phyloP scores from a whole-genome alignment of 2,797 vertebrate species.

The Acomys russatus region DNA sequence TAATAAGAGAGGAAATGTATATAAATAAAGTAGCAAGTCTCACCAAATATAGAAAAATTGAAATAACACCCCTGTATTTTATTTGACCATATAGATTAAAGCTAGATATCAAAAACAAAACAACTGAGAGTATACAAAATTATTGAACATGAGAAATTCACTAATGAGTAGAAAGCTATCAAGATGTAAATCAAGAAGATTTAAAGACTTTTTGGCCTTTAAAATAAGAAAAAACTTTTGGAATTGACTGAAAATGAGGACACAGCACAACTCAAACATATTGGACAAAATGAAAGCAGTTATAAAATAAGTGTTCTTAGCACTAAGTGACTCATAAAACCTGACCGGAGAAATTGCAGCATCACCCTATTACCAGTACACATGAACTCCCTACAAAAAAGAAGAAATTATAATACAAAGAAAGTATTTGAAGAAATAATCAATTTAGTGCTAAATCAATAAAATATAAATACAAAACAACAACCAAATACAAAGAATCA shows the following conservation, averaged over 20 bases:
- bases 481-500: not conserved
- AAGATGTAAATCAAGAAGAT: not conserved
- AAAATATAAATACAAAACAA: not conserved
- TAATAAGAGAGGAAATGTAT: too few relatives aligned
- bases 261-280: not conserved
- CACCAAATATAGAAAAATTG: not conserved
- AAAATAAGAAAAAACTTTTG: too few relatives aligned
- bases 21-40: not conserved
- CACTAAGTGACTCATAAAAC: not conserved
- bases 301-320: not conserved
- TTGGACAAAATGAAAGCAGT: not conserved
- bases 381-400: not conserved
- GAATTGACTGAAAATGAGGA: too few relatives aligned
- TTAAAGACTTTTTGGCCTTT: too few relatives aligned
- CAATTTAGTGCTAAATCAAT: not conserved
- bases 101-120: not conserved
- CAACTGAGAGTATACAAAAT: not conserved
- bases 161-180: not conserved
- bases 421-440: not conserved
- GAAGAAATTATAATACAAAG: not conserved
- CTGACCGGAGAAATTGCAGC: not conserved
- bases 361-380: not conserved
- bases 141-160: not conserved
- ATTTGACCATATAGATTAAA: not conserved
- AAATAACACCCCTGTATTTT: too few relatives aligned